A percentile compares a stretch with the other conserved stretches of the same genome.
phyloP scores from a whole-genome alignment of 1,140 invertebrate species.

The Steinernema feltiae region DNA sequence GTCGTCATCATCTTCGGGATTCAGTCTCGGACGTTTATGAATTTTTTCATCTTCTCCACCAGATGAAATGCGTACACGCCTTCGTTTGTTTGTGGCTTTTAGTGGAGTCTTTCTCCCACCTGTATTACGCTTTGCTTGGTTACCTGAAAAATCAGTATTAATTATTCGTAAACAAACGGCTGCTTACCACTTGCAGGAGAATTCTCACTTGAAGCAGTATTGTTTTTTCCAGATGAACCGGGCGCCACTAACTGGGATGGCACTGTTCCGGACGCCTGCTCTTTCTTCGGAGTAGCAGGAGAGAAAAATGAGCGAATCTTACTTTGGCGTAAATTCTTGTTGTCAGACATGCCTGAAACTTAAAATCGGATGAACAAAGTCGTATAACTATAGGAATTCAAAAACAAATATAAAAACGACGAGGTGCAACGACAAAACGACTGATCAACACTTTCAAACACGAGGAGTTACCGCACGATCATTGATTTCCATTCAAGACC shows the following conservation, averaged over 20 bases:
- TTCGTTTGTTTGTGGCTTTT: slow-evolving; percentile 22
- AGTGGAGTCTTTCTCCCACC: not conserved
- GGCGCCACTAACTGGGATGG: not conserved
- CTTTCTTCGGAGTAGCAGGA: not conserved
- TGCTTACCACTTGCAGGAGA: not conserved
- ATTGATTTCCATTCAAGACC: too few relatives aligned
- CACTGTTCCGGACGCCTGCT: not conserved
- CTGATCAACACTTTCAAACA: too few relatives aligned
- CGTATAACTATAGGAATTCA: too few relatives aligned
- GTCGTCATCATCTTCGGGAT: not conserved
- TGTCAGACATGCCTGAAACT: not conserved
- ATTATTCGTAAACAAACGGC: not conserved
- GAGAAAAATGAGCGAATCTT: not conserved
- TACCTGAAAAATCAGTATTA: not conserved
- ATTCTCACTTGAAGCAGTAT: not conserved
- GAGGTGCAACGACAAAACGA: too few relatives aligned
- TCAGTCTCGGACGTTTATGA: slow-evolving; percentile 26
- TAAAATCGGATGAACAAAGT: too few relatives aligned
- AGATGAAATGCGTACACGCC: slow-evolving; percentile 39
- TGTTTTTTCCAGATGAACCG: not conserved
- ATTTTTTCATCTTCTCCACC: slow-evolving; percentile 52
- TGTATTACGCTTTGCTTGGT: not conserved
- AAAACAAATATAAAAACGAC: too few relatives aligned
- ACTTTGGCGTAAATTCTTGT: not conserved
- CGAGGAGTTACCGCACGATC: too few relatives aligned